Evolutionary conservation across 2,113 vertebrate genomes (phyloP).

Genomic region (Poeciliopsis occidentalis): DNA sequence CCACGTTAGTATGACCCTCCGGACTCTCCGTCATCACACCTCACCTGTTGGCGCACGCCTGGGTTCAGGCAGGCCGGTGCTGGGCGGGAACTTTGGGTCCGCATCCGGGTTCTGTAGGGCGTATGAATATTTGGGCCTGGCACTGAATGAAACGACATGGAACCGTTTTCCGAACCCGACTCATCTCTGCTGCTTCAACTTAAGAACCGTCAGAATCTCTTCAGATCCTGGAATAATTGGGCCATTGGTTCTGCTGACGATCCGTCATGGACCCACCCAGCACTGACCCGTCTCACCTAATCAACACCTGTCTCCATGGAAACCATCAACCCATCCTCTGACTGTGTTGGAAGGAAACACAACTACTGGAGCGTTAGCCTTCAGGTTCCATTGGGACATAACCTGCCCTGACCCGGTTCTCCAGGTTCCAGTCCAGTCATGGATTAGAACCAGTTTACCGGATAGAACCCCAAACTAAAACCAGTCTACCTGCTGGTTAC

Average conservation of each 20-base stretch:
- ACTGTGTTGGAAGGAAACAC: neutral
- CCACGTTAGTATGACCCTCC: slow-evolving; percentile 85
- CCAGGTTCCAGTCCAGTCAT: neutral
- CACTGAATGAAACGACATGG: no score
- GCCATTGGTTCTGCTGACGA: no score
- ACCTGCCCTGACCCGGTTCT: neutral
- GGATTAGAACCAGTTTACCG: no score
- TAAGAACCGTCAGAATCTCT: neutral
- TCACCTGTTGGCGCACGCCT: slow-evolving; percentile 28
- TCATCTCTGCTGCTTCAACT: neutral
- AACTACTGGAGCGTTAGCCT: neutral
- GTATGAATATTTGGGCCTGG: no score
- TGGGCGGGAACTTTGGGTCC: neutral
- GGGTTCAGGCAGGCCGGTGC: neutral
- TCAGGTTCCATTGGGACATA: neutral
- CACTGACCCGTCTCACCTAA: slow-evolving; percentile 9
- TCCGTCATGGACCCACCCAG: neutral
- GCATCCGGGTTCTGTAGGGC: neutral
- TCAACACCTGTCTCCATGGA: slow-evolving; percentile 21
- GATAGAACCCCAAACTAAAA: no score
- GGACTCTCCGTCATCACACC: slow-evolving; percentile 38
- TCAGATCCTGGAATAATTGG: neutral
- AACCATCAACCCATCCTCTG: slow-evolving; percentile 9
- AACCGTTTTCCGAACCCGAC: neutral
- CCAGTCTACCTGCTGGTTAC: no score